Evolutionary conservation across 1,140 invertebrate genomes (phyloP).

Genomic region (Papilio glaucus): DNA sequence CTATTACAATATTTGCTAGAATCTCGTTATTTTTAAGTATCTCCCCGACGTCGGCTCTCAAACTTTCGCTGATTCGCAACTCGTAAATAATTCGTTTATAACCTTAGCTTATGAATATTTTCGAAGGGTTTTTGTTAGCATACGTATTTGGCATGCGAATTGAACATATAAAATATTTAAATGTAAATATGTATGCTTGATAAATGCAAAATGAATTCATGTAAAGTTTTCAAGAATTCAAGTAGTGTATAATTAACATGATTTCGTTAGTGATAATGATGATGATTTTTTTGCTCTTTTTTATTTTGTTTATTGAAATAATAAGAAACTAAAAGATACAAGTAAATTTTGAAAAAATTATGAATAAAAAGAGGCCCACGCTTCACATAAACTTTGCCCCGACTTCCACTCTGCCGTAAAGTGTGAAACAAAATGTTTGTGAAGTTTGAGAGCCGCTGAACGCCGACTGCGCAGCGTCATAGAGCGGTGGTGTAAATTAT

Average conservation of each 20-base stretch:
- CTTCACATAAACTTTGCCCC: conserved; percentile 6
- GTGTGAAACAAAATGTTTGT: conserved; percentile 31
- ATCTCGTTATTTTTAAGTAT: conserved; percentile 80
- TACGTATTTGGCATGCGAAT: background rate
- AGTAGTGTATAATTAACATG: too few species aligned
- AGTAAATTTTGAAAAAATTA: too few species aligned
- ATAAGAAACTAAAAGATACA: too few species aligned
- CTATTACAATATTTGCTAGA: conserved; percentile 77
- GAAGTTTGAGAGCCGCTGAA: conserved; percentile 54
- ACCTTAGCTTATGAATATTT: conserved; percentile 31
- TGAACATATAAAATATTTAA: conserved; percentile 2
- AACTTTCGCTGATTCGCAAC: conserved; percentile 50
- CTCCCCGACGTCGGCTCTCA: conserved; percentile 56
- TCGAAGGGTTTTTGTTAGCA: background rate
- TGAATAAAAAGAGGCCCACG: background rate
- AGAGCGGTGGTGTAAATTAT: conserved; percentile 77
- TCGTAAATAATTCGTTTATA: conserved; percentile 42
- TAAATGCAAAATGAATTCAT: background rate
- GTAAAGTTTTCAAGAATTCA: background rate
- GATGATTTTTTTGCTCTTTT: too few species aligned
- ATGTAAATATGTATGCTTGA: too few species aligned
- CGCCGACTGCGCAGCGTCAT: conserved; percentile 65
- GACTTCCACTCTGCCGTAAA: conserved; percentile 1
- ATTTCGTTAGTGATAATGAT: too few species aligned
- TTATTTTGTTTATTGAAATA: too few species aligned